phyloP scores from a whole-genome alignment of 1,140 invertebrate genomes.

The Chrysomallon squamiferum region DNA sequence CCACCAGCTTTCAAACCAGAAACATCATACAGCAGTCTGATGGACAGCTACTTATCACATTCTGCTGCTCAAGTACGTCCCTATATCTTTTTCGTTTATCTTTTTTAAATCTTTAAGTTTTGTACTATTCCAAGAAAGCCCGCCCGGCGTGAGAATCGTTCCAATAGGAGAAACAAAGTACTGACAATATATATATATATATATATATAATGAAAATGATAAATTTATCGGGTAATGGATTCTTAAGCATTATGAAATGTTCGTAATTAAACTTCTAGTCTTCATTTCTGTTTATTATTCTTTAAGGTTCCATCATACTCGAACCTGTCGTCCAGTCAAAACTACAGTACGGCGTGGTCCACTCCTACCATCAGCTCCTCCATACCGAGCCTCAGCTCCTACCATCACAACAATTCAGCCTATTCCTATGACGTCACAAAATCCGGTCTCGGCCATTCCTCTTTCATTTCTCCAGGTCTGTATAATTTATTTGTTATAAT shows the following conservation, averaged over 20 bases:
- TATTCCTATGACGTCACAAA: slow-evolving; percentile 7
- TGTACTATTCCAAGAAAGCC: too few species aligned
- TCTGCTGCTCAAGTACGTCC: slow-evolving; percentile 42
- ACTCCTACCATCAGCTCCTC: slow-evolving; percentile 6
- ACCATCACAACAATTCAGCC: background rate
- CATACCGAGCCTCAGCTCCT: slow-evolving; percentile 1
- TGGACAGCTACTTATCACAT: slow-evolving; percentile 54
- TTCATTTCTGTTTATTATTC: background rate
- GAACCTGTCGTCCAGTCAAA: slow-evolving; percentile 3
- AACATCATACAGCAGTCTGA: slow-evolving; percentile 40
- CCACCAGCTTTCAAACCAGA: slow-evolving; percentile 32
- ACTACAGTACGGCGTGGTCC: slow-evolving; percentile 8
- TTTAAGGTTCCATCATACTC: slow-evolving; percentile 4
- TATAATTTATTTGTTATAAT: too few species aligned
- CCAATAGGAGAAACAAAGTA: too few species aligned
- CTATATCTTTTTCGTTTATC: too few species aligned
- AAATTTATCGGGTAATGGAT: too few species aligned
- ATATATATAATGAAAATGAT: too few species aligned
- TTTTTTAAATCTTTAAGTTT: too few species aligned
- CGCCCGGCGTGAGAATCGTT: too few species aligned
- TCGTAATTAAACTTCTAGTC: background rate
- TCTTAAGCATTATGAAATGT: background rate
- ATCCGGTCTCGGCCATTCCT: background rate
- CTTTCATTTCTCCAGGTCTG: background rate
- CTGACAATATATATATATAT: too few species aligned